phyloP scores from a whole-genome alignment of 2,888 invertebrate genomes.

The Carabus problematicus region DNA sequence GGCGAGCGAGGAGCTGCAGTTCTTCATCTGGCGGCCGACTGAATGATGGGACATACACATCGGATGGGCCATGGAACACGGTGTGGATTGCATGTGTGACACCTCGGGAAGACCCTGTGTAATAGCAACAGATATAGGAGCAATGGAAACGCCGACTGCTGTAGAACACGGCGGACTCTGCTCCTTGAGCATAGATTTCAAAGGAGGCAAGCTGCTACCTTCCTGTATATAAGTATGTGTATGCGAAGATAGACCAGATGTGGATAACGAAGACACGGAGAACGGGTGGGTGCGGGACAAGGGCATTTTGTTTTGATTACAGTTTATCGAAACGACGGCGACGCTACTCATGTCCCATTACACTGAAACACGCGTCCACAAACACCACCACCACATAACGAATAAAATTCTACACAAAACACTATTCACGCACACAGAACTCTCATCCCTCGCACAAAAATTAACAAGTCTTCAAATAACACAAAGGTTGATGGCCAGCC shows the following conservation, averaged over 20 bases:
- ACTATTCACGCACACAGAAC: constrained; percentile 32
- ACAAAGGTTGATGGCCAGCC: constrained; percentile 55
- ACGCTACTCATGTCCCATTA: constrained; percentile 59
- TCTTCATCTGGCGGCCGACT: constrained; percentile 57
- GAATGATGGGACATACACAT: constrained; percentile 42
- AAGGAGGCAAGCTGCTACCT: constrained; percentile 60
- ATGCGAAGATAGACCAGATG: constrained; percentile 53
- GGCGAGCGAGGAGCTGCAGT: constrained; percentile 52
- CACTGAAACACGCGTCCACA: constrained; percentile 46
- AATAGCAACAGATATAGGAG: constrained; percentile 52
- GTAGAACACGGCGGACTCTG: constrained; percentile 59
- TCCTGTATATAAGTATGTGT: constrained; percentile 60
- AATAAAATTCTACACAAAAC: not conserved
- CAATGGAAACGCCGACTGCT: constrained; percentile 51
- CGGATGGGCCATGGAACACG: constrained; percentile 36
- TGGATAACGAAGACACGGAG: constrained; percentile 53
- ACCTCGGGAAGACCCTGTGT: constrained; percentile 32
- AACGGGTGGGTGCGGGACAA: constrained; percentile 62
- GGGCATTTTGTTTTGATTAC: constrained; percentile 59
- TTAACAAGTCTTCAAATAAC: constrained; percentile 27
- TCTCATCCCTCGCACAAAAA: constrained; percentile 14
- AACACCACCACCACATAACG: constrained; percentile 36
- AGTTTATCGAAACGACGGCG: constrained; percentile 55
- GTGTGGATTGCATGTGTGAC: constrained; percentile 39
- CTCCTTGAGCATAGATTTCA: constrained; percentile 59